phyloP scores from a whole-genome alignment of 2,888 invertebrate species.

The Plebejus melissa region DNA sequence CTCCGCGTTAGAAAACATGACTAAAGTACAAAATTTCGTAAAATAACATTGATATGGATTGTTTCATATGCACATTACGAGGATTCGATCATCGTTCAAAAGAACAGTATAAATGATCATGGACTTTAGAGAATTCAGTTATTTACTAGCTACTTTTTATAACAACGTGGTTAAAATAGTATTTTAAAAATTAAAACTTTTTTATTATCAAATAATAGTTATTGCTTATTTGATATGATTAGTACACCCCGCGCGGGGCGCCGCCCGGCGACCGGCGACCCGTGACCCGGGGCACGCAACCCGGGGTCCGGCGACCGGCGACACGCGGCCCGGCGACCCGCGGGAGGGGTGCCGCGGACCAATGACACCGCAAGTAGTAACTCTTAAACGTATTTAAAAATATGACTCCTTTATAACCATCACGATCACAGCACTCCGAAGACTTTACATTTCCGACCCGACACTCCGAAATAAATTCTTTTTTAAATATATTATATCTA shows the following conservation, averaged over 20 bases:
- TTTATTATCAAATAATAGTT: conserved; percentile 74
- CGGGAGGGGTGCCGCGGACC: conserved; percentile 22
- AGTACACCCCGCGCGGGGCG: conserved; percentile 51
- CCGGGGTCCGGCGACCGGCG: conserved; percentile 28
- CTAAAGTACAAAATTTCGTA: conserved; percentile 42
- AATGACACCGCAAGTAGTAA: conserved; percentile 50
- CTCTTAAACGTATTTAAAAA: conserved; percentile 76
- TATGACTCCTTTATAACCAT: conserved; percentile 78
- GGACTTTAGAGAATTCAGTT: conserved; percentile 73
- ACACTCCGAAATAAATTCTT: conserved; percentile 78
- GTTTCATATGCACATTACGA: conserved; percentile 57
- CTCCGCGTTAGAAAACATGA: conserved; percentile 37
- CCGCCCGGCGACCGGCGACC: conserved; percentile 32
- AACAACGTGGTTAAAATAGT: conserved; percentile 77
- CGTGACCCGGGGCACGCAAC: conserved; percentile 31
- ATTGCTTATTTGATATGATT: conserved; percentile 78
- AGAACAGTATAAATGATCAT: conserved; percentile 72
- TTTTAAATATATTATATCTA: conserved; percentile 66
- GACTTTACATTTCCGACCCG: conserved; percentile 74
- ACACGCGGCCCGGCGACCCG: conserved; percentile 31
- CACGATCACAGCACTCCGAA: conserved; percentile 78
- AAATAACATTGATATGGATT: conserved; percentile 67
- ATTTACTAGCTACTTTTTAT: conserved; percentile 74
- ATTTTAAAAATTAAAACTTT: conserved; percentile 67
- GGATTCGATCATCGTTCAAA: conserved; percentile 67